Base-by-base conservation (phyloP, 2,113 vertebrate genomes). In the Amphilophus citrinellus region DNA sequence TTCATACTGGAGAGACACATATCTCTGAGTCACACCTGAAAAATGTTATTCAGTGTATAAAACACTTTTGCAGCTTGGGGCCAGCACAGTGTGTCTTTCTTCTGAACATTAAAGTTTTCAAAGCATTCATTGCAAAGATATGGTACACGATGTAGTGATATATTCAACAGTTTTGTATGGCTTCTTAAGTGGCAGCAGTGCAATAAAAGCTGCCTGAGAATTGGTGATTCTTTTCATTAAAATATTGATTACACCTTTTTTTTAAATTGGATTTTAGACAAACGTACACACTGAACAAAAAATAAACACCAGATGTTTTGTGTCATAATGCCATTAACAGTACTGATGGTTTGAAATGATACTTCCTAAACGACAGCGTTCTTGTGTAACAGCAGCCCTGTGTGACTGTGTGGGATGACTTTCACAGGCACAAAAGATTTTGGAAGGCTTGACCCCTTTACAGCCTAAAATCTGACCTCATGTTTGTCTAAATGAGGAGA, bases 321-420 rank as follows among this genome's bases (percentile, higher is more conserved):
- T 76, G 61, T 84, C 61, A 61, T 59, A 73, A 59, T 42, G 17
- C 66, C 50, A 80, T 30, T 6, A 80, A 57, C n/a, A 61, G 68
- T 73, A 79, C 39, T 2, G 6, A 30, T 73, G 42, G 17, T 56
- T 87, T 60, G 68, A 85, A 79, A 68, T 47, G 7, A 24, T 39
- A 8, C 39, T 13, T 81, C 42, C 11, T 83, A 57, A 53, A 82
- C 50, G 10, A 58, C 35, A 2, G 59, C 77, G 86, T 89, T 92
- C 88, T 84, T 93, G 91, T 93, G 90, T 90, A 92, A 93, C 44
- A 73, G 85, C 89, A 93, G 90, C 87, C 63, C 22, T 77, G 62
- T 77, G 84, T 50, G 84, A 82, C 88, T 83, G 78, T 79, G 75
- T 47, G 60, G 77, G 61, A 88, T 58, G 73, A 88, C 80, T 79